Evolutionary conservation across 2,888 invertebrate genomes (phyloP).

Genomic region (Eucera pruinosa): DNA sequence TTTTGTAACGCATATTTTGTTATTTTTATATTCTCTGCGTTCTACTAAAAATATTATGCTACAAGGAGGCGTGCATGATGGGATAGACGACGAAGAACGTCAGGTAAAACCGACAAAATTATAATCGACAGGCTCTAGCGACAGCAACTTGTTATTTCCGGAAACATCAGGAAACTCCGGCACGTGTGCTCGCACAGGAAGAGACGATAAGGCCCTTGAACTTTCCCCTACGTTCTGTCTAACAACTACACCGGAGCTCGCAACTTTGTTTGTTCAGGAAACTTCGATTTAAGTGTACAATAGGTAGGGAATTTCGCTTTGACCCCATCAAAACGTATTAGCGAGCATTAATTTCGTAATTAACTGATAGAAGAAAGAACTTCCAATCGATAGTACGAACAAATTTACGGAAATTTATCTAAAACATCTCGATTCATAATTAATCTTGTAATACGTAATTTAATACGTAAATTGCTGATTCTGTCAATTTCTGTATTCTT

Average conservation of each 20-base stretch:
- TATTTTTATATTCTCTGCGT: too few relatives aligned
- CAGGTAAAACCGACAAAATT: conserved; percentile 11
- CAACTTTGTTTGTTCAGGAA: conserved; percentile 53
- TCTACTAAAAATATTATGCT: too few relatives aligned
- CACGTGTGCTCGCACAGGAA: conserved; percentile 28
- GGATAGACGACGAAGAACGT: too few relatives aligned
- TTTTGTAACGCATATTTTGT: too few relatives aligned
- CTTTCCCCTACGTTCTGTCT: conserved; percentile 38
- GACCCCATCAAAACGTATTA: conserved; percentile 19
- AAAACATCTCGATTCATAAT: not conserved
- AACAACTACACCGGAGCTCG: conserved; percentile 18
- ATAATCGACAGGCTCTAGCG: conserved; percentile 43
- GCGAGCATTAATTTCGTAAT: conserved; percentile 13
- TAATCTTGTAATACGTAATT: too few relatives aligned
- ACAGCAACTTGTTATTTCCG: conserved; percentile 58
- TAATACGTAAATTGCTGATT: too few relatives aligned
- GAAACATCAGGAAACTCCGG: conserved; percentile 41
- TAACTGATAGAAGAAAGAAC: not conserved
- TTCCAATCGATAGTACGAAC: not conserved
- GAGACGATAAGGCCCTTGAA: conserved; percentile 57
- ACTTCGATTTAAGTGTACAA: conserved; percentile 46
- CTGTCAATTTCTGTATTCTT: too few relatives aligned
- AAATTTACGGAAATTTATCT: too few relatives aligned
- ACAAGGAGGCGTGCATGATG: too few relatives aligned
- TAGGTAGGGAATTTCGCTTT: conserved; percentile 47